Conservation (phyloP, 2,797 vertebrate genomes). For the Sebastes nivosus region DNA sequence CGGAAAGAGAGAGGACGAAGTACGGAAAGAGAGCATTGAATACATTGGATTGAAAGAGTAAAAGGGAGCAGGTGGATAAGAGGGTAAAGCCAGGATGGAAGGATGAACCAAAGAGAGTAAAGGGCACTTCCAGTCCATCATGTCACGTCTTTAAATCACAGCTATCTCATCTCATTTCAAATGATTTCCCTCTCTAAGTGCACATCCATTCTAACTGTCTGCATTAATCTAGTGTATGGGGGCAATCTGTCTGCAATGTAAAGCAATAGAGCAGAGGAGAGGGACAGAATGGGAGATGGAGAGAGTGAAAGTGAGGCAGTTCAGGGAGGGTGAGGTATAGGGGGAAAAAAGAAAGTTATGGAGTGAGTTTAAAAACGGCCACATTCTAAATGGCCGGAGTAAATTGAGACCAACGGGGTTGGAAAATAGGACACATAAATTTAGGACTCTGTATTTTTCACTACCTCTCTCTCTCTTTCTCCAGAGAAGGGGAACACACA, state of each 20-base stretch:
- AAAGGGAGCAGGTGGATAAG: not conserved
- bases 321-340: slow-evolving; percentile 17
- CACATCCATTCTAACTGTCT: not conserved
- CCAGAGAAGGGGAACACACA: slow-evolving; percentile 62
- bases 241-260: slow-evolving; percentile 2
- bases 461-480: slow-evolving; percentile 19
- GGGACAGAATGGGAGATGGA: not conserved
- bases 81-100: not conserved
- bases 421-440: slow-evolving; percentile 83
- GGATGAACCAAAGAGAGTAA: not conserved
- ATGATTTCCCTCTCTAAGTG: not conserved
- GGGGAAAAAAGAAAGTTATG: slow-evolving; percentile 66
- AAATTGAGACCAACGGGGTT: slow-evolving; percentile 76
- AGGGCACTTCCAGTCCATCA: not conserved
- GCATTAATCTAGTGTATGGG: slow-evolving; percentile 6
- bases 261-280: slow-evolving; percentile 1
- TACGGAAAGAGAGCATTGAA: not conserved
- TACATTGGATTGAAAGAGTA: not conserved
- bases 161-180: slow-evolving; percentile 2
- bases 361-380: slow-evolving; percentile 71
- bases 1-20: not conserved
- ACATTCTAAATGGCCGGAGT: slow-evolving; percentile 70
- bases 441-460: slow-evolving; percentile 65
- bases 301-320: slow-evolving; percentile 26
- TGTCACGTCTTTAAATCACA: not conserved